Conservation (phyloP, 2,888 invertebrate species). For the Pocota personata region DNA sequence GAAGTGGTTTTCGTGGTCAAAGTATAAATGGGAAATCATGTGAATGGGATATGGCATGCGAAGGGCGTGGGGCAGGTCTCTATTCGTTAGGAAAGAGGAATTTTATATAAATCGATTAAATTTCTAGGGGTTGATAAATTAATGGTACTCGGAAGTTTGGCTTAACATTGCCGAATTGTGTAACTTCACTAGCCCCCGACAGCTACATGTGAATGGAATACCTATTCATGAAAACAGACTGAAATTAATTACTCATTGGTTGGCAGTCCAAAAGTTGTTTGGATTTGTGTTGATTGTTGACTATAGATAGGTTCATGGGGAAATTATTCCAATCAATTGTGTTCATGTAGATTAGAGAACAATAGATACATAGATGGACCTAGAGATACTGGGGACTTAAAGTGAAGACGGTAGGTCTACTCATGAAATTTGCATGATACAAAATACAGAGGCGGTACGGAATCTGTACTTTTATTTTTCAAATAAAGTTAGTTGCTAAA, state of each 20-base stretch:
- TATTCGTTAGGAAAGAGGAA: not conserved
- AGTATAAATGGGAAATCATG: conserved; percentile 7
- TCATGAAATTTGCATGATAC: too few relatives aligned
- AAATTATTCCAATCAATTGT: not conserved
- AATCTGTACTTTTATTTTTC: too few relatives aligned
- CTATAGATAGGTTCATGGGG: not conserved
- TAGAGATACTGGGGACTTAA: too few relatives aligned
- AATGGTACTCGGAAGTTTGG: conserved; percentile 42
- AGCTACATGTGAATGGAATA: not conserved
- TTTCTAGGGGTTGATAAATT: conserved; percentile 27
- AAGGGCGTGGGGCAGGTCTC: not conserved
- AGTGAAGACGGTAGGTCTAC: too few relatives aligned
- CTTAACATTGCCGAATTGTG: not conserved
- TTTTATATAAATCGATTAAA: conserved; percentile 41
- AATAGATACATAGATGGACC: too few relatives aligned
- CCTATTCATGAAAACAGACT: not conserved
- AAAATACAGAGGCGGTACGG: too few relatives aligned
- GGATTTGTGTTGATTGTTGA: not conserved
- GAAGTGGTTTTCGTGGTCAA: conserved; percentile 25
- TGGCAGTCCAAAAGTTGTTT: not conserved
- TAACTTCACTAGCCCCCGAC: not conserved
- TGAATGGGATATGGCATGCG: not conserved
- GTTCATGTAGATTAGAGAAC: not conserved
- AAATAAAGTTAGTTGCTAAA: too few relatives aligned
- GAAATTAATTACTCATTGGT: conserved; percentile 27